Evolutionary conservation across 2,113 vertebrate species (phyloP).

Genomic region (Spilogale gracilis): DNA sequence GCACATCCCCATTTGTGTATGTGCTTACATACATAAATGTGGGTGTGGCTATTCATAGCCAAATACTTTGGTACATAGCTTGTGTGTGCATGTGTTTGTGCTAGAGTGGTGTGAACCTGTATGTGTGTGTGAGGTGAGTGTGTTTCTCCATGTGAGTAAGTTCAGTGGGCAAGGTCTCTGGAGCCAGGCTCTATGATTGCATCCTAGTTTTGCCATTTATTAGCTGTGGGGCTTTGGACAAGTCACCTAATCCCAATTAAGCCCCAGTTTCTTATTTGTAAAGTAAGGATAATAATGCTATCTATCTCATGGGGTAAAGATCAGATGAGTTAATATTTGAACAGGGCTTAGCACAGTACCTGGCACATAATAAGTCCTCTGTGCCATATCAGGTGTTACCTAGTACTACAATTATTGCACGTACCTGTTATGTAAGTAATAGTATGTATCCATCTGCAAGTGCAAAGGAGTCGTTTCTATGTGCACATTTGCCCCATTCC

Average conservation of each 20-base stretch:
- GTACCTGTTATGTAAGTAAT: neutral
- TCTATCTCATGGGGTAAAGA: slow-evolving; percentile 24
- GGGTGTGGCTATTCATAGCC: slow-evolving; percentile 7
- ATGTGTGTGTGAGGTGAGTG: neutral
- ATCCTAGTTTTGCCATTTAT: slow-evolving; percentile 60
- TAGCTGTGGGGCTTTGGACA: slow-evolving; percentile 36
- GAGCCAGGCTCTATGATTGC: slow-evolving; percentile 4
- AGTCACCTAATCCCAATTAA: slow-evolving; percentile 63
- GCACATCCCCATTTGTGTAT: neutral
- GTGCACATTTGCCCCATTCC: slow-evolving; percentile 39
- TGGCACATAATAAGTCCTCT: slow-evolving; percentile 21
- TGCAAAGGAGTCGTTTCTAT: slow-evolving; percentile 27
- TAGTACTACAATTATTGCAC: slow-evolving; percentile 34
- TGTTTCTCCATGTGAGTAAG: slow-evolving; percentile 54
- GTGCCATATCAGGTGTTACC: neutral
- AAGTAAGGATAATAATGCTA: slow-evolving; percentile 37
- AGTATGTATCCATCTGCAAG: slow-evolving; percentile 1
- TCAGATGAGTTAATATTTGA: slow-evolving; percentile 52
- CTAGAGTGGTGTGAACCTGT: neutral
- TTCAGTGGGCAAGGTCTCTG: slow-evolving; percentile 42
- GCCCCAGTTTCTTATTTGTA: slow-evolving; percentile 42
- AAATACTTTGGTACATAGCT: neutral
- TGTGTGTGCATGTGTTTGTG: neutral
- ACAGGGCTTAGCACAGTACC: slow-evolving; percentile 53
- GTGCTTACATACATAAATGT: neutral